Evolutionary conservation across 30 jellyfish, hydroid and myxozoan species (phyloP), one percentile per base, ranked within the genome.

Genomic region (Mastigias papua): DNA sequence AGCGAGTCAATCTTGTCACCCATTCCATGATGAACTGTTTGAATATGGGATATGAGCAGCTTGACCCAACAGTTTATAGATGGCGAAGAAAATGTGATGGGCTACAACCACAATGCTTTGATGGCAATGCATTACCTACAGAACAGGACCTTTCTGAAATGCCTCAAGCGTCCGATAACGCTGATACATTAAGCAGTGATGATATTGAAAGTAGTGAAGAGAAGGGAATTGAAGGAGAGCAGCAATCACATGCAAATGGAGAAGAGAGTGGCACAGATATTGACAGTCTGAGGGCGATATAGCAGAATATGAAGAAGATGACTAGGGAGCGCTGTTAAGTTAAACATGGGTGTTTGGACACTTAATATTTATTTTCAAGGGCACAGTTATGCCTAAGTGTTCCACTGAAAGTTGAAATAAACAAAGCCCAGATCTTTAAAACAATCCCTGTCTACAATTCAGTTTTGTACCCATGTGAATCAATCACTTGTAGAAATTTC

Each of bases 291-390:
- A 69, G 23, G 81, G 23, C 58, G 51, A 69, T 69, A 67, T 11
- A 33, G 13, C 69, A 69, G 68, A 69, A 75, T 75, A 75, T 75
- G 86, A 75, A 28, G 86, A 75, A 42, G 86, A 49, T 72, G 25
- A 72, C 84, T 49, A 75, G 73, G 26, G 42, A 31, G 73, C 31
- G 23, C 51, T 75, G 73, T 48, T 15, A 67, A 67, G 48, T 67
- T 67, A n/a, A 67, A 67, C 26, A 67, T 67, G 42, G 78, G 49
- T 26, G 26, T 67, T 7, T 67, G 78, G 26, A 21, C 78, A 67
- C 48, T 67, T 30, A n/a, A 9, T 67, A 48, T 26, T 67, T 67
- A 67, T 67, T 67, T 9, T 19, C 21, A 21, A 17, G 17, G 13
- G 13, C 54, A 42, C 13, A 4, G 7, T 42, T 42, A 4, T 15